Conservation (phyloP, 2,888 invertebrate species). For the Synergus umbraculus region DNA sequence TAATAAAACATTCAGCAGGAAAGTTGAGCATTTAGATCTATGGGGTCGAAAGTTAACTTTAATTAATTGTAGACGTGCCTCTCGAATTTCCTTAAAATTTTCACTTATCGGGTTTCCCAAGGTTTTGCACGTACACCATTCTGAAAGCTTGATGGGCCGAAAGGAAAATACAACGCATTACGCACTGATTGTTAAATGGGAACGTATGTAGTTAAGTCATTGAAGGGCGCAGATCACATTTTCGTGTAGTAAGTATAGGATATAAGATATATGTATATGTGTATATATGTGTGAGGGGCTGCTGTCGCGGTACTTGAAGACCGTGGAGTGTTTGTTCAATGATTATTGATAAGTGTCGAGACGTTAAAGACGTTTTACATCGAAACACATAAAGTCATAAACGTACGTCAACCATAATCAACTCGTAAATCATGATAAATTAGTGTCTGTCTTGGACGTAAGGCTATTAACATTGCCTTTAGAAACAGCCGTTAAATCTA, state of each 20-base stretch:
- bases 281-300: not conserved
- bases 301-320: conserved; percentile 18
- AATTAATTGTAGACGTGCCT: conserved; percentile 28
- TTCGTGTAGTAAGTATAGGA: not conserved
- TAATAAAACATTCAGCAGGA: conserved; percentile 21
- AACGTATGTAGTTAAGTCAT: not conserved
- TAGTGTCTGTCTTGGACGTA: conserved; percentile 15
- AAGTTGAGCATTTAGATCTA: conserved; percentile 13
- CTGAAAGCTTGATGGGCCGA: not conserved
- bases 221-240: conserved; percentile 12
- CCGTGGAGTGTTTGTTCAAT: conserved; percentile 23
- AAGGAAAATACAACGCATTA: conserved; percentile 7
- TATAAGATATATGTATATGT: not conserved
- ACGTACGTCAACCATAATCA: conserved; percentile 28
- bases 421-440: conserved; percentile 27
- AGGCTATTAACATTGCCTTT: conserved; percentile 8
- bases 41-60: conserved; percentile 25
- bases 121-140: not conserved
- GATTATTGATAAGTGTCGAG: not conserved
- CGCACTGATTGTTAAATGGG: conserved; percentile 2
- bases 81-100: conserved; percentile 28
- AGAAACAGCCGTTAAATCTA: not conserved
- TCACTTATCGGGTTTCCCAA: not conserved
- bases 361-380: conserved; percentile 12
- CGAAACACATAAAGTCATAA: conserved; percentile 29